Base-by-base conservation (phyloP, 2,797 vertebrate genomes). In the Anabacerthia variegaticeps region DNA sequence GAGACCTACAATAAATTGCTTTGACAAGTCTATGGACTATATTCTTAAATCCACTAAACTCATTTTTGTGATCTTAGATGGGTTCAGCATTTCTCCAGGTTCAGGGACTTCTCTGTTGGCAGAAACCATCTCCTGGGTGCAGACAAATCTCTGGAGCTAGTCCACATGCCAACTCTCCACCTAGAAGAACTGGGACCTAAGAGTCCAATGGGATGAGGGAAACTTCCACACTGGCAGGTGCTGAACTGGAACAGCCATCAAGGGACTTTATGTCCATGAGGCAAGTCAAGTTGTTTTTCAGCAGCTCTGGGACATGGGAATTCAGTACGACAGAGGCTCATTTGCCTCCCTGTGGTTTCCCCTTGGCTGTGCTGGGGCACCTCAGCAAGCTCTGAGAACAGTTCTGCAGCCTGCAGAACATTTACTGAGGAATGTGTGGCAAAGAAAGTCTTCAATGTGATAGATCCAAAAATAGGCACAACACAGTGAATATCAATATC, bases 401-500 rank as follows among this genome's bases (percentile, higher is more conserved):
- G 28, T 11, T 52, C 72, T 41, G 81, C 46, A 92, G 79, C 65
- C 81, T 59, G 52, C 22, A 43, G 71, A 61, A 39, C 39, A 62
- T 66, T 46, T 55, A 16, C 76, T 14, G 44, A 78, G 82, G 43
- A n/a, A 83, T 30, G 4, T 2, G 2, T 39, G 55, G 77, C 32
- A 66, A 48, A 66, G 26, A 58, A 46, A 85, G 43, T 13, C 66
- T 49, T 66, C 73, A 59, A 11, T 26, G 71, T 14, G 21, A 91
- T 67, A 36, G 32, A 36, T 28, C 66, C 67, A 61, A 90, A 97
- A 88, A 84, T 52, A 94, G 77, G 55, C 36, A 65, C 36, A 71
- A 39, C n/a, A 28, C 20, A 3, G 24, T 41, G 91, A 69, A 62
- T 89, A 88, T 90, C 94, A 92, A 95, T 90, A 96, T 79, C 63